Conservation (phyloP, 2,888 invertebrate species). For the Stramonita haemastoma region DNA sequence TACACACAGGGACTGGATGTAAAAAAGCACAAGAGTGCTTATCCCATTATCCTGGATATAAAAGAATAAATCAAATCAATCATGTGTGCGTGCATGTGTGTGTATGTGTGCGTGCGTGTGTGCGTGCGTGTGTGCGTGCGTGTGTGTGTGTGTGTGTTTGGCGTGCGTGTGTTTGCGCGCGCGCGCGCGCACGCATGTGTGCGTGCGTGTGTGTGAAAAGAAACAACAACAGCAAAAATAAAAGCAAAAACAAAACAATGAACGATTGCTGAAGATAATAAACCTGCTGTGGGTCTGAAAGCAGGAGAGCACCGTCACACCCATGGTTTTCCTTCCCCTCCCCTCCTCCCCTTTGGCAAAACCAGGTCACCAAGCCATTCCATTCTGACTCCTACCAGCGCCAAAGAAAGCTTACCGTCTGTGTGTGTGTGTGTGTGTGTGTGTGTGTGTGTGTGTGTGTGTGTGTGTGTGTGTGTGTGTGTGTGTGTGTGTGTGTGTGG, state of each 20-base stretch:
- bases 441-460: no score
- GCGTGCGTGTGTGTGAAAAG: background rate
- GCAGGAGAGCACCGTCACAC: background rate
- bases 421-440: no score
- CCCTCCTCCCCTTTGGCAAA: background rate
- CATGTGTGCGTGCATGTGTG: no score
- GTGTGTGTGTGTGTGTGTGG: no score
- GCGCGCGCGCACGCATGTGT: background rate
- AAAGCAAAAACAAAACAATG: background rate
- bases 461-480: no score
- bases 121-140: background rate
- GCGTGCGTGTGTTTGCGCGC: background rate
- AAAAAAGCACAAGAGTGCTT: no score
- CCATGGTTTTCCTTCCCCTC: background rate
- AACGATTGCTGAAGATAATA: background rate
- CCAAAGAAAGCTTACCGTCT: background rate
- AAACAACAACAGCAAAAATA: background rate
- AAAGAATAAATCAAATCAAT: no score
- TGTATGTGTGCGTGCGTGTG: background rate
- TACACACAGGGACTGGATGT: no score
- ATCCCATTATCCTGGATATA: no score
- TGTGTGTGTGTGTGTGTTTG: no score
- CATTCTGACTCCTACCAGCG: background rate
- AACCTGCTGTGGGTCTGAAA: no score
- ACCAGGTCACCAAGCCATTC: background rate